phyloP scores from a whole-genome alignment of 2,113 vertebrate species.

The Ptychochromis oligacanthus region DNA sequence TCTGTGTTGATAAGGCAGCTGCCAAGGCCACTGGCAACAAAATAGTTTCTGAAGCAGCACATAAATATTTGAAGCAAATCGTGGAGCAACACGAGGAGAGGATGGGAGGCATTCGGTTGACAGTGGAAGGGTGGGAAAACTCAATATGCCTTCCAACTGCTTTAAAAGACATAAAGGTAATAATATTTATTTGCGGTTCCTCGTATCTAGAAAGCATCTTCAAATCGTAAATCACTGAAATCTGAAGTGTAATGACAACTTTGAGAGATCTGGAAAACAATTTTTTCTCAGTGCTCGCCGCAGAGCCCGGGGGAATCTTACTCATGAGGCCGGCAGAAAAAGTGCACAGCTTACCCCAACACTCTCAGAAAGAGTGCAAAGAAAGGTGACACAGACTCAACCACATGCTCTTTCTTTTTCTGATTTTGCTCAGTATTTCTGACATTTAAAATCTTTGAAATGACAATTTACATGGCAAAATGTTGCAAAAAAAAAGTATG shows the following conservation, averaged over 20 bases:
- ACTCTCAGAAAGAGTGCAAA: no score
- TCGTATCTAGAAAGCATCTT: background rate
- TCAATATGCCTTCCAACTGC: conserved; percentile 22
- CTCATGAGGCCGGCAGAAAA: background rate
- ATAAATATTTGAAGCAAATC: conserved; percentile 66
- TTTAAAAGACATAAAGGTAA: conserved; percentile 14
- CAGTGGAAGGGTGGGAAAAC: conserved; percentile 27
- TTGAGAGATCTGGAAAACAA: no score
- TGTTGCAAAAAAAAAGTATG: background rate
- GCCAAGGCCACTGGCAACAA: conserved; percentile 25
- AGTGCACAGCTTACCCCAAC: background rate
- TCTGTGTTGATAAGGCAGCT: conserved; percentile 37
- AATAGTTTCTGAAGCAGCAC: conserved; percentile 45
- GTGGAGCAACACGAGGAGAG: conserved; percentile 31
- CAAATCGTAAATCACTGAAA: background rate
- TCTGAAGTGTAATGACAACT: background rate
- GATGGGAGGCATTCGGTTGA: background rate
- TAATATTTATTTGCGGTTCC: background rate
- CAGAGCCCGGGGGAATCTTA: background rate
- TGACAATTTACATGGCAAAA: background rate
- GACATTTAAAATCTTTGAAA: background rate
- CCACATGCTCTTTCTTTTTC: background rate
- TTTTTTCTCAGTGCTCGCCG: background rate
- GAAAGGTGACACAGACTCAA: no score
- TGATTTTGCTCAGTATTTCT: background rate